These are phyloP conservation scores for Pyxicephalus adspersus DNA, from an alignment of 2,113 vertebrate species.

Conservation along the genomic window DNA sequence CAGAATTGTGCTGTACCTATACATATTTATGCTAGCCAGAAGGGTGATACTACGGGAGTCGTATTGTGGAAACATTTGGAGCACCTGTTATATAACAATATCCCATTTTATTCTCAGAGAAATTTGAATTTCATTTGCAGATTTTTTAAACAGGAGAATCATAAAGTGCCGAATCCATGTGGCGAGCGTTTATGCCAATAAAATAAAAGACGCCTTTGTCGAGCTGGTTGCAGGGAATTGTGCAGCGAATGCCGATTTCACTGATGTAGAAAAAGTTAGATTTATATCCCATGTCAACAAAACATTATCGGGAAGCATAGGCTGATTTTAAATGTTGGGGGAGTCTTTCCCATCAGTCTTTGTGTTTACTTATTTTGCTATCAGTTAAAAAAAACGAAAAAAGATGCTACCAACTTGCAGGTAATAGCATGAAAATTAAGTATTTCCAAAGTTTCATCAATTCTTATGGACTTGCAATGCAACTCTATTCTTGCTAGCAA, in stretches of 20 bases:
- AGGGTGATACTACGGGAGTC: slow-evolving; percentile 38
- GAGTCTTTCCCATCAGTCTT: too few species aligned
- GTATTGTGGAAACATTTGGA: slow-evolving; percentile 44
- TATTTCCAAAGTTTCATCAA: too few species aligned
- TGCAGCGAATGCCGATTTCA: slow-evolving; percentile 21
- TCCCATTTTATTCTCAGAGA: slow-evolving; percentile 42
- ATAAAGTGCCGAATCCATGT: slow-evolving; percentile 45
- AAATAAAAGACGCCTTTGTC: slow-evolving; percentile 41
- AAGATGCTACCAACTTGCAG: too few species aligned
- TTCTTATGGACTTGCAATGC: too few species aligned
- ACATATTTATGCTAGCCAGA: slow-evolving; percentile 57
- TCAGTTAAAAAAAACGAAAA: too few species aligned
- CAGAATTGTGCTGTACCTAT: slow-evolving; percentile 57
- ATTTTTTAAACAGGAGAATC: slow-evolving; percentile 39
- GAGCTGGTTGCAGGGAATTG: slow-evolving; percentile 33
- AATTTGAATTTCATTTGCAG: slow-evolving; percentile 52
- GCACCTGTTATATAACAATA: slow-evolving; percentile 57
- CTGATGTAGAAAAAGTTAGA: slow-evolving; percentile 2
- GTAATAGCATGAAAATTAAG: too few species aligned
- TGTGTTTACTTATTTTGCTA: too few species aligned
- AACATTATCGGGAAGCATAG: too few species aligned
- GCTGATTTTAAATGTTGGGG: too few species aligned
- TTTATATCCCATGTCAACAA: slow-evolving; percentile 3
- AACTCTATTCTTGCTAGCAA: too few species aligned
- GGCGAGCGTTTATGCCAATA: slow-evolving; percentile 50